Evolutionary conservation across 2,797 vertebrate species (phyloP).

Genomic region (Eremophila alpestris): DNA sequence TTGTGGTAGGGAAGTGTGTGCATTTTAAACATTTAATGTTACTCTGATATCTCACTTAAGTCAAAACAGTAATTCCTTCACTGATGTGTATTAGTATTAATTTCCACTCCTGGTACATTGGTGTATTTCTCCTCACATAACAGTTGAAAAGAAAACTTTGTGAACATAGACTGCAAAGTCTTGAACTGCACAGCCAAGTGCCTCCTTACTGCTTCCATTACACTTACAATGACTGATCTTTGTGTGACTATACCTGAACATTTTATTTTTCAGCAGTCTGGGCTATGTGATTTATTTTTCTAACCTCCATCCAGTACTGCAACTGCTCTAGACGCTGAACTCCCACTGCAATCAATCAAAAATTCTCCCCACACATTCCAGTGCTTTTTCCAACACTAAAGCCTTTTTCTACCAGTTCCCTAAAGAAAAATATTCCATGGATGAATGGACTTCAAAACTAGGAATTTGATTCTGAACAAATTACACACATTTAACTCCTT

Average conservation of each 20-base stretch:
- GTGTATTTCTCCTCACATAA: neutral
- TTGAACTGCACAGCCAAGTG: neutral
- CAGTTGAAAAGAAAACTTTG: neutral
- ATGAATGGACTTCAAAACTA: constrained; percentile 12
- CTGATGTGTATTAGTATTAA: neutral
- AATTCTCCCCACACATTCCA: constrained; percentile 1
- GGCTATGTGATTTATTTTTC: neutral
- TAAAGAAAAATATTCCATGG: neutral
- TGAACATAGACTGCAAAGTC: neutral
- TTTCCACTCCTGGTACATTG: neutral
- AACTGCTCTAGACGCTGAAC: neutral
- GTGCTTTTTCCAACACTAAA: neutral
- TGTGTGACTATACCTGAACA: neutral
- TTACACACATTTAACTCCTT: neutral
- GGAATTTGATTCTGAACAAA: neutral
- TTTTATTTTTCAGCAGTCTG: neutral
- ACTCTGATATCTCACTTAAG: neutral
- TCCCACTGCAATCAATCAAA: constrained; percentile 9
- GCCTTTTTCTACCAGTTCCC: neutral
- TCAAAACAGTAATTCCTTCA: neutral
- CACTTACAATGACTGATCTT: neutral
- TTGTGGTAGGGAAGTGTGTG: neutral
- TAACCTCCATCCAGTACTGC: neutral
- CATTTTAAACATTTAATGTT: neutral
- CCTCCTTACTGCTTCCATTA: neutral